These are phyloP conservation scores for Lysiphlebus fabarum DNA, from an alignment of 1,140 invertebrate genomes.

Conservation along the genomic window DNA sequence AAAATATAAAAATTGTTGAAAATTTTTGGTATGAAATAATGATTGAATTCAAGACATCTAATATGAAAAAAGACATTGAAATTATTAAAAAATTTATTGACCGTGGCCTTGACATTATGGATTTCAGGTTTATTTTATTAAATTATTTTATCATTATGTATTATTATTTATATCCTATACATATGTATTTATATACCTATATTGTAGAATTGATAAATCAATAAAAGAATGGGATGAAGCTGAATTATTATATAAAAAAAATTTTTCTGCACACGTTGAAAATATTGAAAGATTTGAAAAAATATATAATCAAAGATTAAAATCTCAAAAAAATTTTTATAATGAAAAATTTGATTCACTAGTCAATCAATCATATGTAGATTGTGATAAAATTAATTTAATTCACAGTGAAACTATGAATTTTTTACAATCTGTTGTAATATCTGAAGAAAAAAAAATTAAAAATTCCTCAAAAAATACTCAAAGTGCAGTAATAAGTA, in stretches of 20 bases:
- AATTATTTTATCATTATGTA: not conserved
- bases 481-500: conserved; percentile 36
- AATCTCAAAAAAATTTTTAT: conserved; percentile 26
- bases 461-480: conserved; percentile 28
- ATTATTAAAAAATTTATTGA: conserved; percentile 41
- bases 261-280: conserved; percentile 30
- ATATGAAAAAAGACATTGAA: conserved; percentile 34
- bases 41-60: conserved; percentile 34
- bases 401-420: conserved; percentile 28
- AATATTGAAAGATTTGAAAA: conserved; percentile 36
- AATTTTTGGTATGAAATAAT: conserved; percentile 37
- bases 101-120: conserved; percentile 43
- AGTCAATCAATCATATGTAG: conserved; percentile 3
- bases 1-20: conserved; percentile 29
- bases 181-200: not conserved
- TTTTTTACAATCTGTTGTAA: conserved; percentile 30
- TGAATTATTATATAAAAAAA: conserved; percentile 37
- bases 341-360: conserved; percentile 21
- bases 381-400: conserved; percentile 20
- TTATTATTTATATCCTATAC: too few species aligned
- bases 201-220: conserved; percentile 29
- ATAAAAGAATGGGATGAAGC: conserved; percentile 36
- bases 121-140: too few species aligned
- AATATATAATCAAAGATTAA: conserved; percentile 25
- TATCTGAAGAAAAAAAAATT: conserved; percentile 22